phyloP scores from a whole-genome alignment of 2,888 invertebrate genomes.

The Rhyacophila evoluta region DNA sequence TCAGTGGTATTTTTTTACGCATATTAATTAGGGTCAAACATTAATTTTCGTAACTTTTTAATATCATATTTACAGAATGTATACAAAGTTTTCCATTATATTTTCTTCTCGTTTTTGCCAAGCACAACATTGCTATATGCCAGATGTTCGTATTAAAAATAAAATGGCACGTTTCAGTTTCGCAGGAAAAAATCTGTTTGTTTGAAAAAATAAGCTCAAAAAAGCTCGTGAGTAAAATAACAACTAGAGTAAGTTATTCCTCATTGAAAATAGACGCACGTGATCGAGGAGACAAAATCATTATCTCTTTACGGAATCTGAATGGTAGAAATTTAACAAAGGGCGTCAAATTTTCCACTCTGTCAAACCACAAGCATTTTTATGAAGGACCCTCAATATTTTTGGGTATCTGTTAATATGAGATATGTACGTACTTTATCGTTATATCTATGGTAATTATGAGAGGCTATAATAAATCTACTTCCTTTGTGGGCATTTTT shows the following conservation, averaged over 20 bases:
- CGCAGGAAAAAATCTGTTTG: background rate
- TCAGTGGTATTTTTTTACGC: too few species aligned
- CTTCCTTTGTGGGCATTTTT: background rate
- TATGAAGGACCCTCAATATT: background rate
- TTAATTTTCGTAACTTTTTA: too few species aligned
- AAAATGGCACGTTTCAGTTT: background rate
- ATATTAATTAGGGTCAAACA: too few species aligned
- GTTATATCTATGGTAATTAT: background rate
- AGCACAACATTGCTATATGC: background rate
- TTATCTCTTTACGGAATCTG: conserved; percentile 7
- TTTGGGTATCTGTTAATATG: background rate
- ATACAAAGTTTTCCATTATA: too few species aligned
- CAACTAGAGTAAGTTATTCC: background rate
- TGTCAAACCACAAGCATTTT: conserved; percentile 3
- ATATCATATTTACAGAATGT: too few species aligned
- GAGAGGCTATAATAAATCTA: background rate
- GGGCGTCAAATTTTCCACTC: conserved; percentile 13
- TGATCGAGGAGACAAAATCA: background rate
- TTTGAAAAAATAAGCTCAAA: background rate
- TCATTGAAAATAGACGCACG: background rate
- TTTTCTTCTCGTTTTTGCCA: too few species aligned
- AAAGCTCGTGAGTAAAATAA: background rate
- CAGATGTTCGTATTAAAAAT: background rate
- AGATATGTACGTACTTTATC: background rate
- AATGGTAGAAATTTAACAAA: background rate